A percentile compares a stretch with the other conserved stretches of the same genome.
Conservation (phyloP, 2,888 invertebrate genomes). For the Scelioninae gen. 1 region DNA sequence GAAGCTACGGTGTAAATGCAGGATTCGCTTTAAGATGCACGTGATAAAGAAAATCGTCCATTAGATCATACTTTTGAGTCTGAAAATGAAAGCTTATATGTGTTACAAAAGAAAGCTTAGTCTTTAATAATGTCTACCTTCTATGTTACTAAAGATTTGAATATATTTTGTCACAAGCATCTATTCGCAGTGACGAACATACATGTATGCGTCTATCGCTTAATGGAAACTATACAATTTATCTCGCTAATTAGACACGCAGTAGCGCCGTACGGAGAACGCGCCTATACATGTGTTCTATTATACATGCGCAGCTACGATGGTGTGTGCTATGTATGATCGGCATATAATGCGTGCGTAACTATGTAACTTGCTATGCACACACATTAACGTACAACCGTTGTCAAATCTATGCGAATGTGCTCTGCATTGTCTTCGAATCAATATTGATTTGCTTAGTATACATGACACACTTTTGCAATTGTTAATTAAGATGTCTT, state of each 20-base stretch:
- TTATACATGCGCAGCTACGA: conserved; percentile 39
- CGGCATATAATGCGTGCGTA: conserved; percentile 67
- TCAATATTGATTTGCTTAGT: conserved; percentile 63
- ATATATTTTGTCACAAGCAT: conserved; percentile 44
- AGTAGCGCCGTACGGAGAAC: conserved; percentile 61
- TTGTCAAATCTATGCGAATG: conserved; percentile 66
- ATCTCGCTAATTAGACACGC: conserved; percentile 81
- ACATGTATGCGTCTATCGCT: conserved; percentile 53
- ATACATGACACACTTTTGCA: conserved; percentile 62
- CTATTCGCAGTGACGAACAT: conserved; percentile 34
- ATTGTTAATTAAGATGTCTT: conserved; percentile 43
- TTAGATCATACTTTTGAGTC: conserved; percentile 41
- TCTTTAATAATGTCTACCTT: conserved; percentile 60
- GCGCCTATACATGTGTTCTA: conserved; percentile 46
- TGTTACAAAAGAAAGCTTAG: conserved; percentile 24
- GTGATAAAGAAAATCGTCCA: conserved; percentile 49
- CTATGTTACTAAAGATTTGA: conserved; percentile 45
- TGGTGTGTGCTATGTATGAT: conserved; percentile 58
- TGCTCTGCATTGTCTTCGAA: conserved; percentile 61
- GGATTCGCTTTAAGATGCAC: conserved; percentile 37
- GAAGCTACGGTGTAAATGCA: conserved; percentile 22
- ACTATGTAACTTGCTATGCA: conserved; percentile 65
- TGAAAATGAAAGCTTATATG: conserved; percentile 41
- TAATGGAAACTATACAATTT: conserved; percentile 80
- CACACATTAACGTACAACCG: conserved; percentile 59